Percentiles rank a stretch among this genome's conserved stretches.
These are phyloP conservation scores for Dendrophyllia cribrosa DNA, from an alignment of 64 coral and sea anemone species.

Conservation along the genomic window DNA sequence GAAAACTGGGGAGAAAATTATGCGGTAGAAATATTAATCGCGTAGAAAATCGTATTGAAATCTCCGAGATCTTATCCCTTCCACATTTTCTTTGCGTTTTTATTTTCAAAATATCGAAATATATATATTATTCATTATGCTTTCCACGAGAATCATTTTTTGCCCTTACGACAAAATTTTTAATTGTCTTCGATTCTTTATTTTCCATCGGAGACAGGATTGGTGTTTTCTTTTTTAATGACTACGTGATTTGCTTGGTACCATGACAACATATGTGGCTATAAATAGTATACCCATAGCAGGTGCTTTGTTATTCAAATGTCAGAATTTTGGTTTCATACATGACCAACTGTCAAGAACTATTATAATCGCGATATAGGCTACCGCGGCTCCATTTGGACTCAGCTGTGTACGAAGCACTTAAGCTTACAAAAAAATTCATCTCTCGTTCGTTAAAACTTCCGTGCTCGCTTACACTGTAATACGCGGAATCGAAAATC, in stretches of 20 bases:
- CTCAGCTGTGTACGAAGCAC: not conserved
- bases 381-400: not conserved
- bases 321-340: conserved; percentile 24
- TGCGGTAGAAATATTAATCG: too few relatives aligned
- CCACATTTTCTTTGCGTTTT: too few relatives aligned
- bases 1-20: too few relatives aligned
- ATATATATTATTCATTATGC: too few relatives aligned
- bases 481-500: not conserved
- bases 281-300: conserved; percentile 11
- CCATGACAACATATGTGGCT: not conserved
- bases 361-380: not conserved
- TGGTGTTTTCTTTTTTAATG: not conserved
- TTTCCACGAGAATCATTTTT: too few relatives aligned
- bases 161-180: too few relatives aligned
- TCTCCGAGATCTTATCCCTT: too few relatives aligned
- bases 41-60: too few relatives aligned
- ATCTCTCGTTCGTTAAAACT: not conserved
- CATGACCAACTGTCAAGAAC: not conserved
- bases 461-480: too few relatives aligned
- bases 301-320: conserved; percentile 26
- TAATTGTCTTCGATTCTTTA: not conserved
- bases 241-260: not conserved
- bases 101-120: too few relatives aligned
- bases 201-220: not conserved
- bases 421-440: not conserved